phyloP scores from a whole-genome alignment of 2,113 vertebrate species.

The Semnornis frantzii region DNA sequence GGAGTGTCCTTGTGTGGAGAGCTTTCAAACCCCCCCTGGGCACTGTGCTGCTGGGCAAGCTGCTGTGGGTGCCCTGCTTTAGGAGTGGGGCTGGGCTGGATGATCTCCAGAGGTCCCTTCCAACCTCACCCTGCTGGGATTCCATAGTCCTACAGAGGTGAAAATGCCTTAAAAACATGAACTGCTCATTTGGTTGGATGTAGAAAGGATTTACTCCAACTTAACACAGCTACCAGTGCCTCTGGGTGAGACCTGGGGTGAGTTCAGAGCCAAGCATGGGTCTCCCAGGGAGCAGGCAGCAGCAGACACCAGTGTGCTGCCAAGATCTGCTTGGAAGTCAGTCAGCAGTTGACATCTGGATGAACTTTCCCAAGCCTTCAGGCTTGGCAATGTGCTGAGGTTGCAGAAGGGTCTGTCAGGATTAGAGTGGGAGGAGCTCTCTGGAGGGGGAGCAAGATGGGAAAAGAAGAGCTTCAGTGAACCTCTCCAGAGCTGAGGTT shows the following conservation, averaged over 20 bases:
- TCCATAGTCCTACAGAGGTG: background rate
- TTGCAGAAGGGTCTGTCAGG: background rate
- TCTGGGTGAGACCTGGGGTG: background rate
- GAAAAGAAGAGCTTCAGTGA: background rate
- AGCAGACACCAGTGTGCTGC: background rate
- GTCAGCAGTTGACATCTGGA: background rate
- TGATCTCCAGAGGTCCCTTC: no score
- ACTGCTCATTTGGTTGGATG: background rate
- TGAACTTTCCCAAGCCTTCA: background rate
- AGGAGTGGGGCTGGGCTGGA: no score
- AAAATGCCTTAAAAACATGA: background rate
- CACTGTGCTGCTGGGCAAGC: no score
- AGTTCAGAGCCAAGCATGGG: background rate
- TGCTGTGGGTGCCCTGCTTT: no score
- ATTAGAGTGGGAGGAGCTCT: background rate
- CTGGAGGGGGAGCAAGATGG: background rate
- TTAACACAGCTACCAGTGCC: background rate
- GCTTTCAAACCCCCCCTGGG: no score
- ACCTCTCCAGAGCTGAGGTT: slow-evolving; percentile 18
- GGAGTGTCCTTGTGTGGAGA: no score
- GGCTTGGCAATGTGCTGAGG: background rate
- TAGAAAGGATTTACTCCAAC: background rate
- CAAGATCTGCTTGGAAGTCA: background rate
- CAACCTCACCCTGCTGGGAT: no score
- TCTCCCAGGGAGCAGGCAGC: background rate